Base-by-base conservation (phyloP, 2,113 vertebrate genomes). In the Rhagologus leucostigma region DNA sequence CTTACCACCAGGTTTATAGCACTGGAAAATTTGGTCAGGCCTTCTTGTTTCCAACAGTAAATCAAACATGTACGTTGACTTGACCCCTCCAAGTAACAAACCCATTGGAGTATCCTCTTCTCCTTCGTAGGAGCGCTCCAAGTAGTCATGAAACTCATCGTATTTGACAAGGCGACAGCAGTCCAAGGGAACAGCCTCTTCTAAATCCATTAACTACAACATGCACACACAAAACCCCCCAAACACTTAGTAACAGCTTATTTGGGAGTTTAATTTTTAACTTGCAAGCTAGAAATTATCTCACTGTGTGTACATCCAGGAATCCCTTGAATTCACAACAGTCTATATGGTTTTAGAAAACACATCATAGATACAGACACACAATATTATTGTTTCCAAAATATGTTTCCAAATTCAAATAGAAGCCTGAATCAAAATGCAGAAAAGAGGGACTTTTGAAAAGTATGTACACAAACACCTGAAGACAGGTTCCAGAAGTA, bases 41-140 rank as follows among this genome's bases (percentile, higher is more conserved):
- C 98, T 97, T 87, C 99, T 99, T 9, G 99, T 99, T 98, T 99
- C 99, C 64, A 99, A 93, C 30, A 99, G 98, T 39, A 99, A 97
- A 98, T 99, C 99, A 91, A 99, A 99, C 99, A 99, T 99, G 74
- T 99, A 99, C 0, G 99, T 99, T 89, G 99, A 99, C 94, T 99
- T 99, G 82, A 99, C 98, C 37, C 99, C 99, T 77, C 99, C 99
- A 13, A 99, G 98, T 29, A 99, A 98, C 82, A 99, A 97, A 46
- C 99, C 99, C 99, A 99, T 99, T 6, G 98, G 98, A 8, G 99
- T 99, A 86, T 99, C 99, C 96, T 97, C 97, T 77, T 99, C 99
- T 17, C 98, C 99, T 97, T 99, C 99, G 2, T 99, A 99, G 0
- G 99, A 99, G 65, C 99, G 98, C 86, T 99, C 99, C 92, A 99